Evolutionary conservation across 2,797 vertebrate species (phyloP).

Genomic region (Margarornis squamiger): DNA sequence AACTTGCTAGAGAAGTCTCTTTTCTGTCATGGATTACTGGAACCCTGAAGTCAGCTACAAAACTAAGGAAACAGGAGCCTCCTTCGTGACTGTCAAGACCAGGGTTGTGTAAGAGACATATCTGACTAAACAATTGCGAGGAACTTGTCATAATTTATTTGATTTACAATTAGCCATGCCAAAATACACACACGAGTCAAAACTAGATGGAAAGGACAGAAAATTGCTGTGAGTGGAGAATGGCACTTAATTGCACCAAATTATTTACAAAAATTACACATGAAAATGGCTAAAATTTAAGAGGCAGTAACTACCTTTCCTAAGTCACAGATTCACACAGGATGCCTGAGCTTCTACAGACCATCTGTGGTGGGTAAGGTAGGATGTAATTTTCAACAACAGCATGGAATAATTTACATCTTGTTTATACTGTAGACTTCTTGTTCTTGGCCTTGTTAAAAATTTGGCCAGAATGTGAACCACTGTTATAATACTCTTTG

Average conservation of each 20-base stretch:
- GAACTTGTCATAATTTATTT: neutral
- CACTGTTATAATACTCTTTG: neutral
- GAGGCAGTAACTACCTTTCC: neutral
- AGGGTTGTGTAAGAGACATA: neutral
- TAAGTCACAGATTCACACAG: neutral
- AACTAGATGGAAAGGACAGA: neutral
- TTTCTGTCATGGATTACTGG: neutral
- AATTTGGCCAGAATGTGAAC: neutral
- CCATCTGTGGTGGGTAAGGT: neutral
- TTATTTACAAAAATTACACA: neutral
- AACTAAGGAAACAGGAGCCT: neutral
- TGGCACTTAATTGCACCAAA: neutral
- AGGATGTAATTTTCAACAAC: neutral
- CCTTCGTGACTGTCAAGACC: neutral
- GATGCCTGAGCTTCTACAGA: neutral
- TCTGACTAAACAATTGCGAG: accelerated
- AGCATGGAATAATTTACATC: neutral
- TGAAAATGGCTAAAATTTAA: neutral
- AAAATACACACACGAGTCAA: neutral
- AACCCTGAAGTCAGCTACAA: neutral
- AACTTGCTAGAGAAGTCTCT: neutral
- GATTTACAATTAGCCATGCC: neutral
- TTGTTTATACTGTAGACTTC: neutral
- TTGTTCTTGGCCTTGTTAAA: neutral
- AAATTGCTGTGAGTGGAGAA: neutral